Conservation (phyloP, 2,797 vertebrate species). For the Myoxocephalus aenaeus region DNA sequence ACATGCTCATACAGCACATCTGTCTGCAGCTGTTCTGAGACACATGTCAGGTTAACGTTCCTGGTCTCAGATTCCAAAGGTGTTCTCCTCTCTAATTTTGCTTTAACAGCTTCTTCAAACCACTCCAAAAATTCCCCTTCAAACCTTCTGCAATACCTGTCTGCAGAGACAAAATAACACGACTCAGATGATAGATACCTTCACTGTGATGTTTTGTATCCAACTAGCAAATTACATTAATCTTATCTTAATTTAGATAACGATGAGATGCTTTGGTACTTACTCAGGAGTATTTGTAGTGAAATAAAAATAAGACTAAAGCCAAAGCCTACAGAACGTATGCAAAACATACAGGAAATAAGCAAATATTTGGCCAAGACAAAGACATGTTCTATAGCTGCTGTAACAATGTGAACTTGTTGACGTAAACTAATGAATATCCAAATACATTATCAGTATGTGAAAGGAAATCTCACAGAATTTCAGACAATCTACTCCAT, state of each 20-base stretch:
- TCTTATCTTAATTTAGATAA: not conserved
- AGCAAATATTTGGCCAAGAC: slow-evolving; percentile 26
- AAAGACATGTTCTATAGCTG: not conserved
- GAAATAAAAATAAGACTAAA: not conserved
- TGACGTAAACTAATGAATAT: slow-evolving; percentile 59
- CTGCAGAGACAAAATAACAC: slow-evolving; percentile 5
- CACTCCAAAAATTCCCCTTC: not conserved
- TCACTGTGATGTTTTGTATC: not conserved
- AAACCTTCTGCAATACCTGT: not conserved
- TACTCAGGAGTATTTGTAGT: not conserved
- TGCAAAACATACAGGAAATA: slow-evolving; percentile 33
- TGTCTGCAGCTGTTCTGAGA: not conserved
- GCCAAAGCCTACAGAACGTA: not conserved
- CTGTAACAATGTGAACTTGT: slow-evolving; percentile 36
- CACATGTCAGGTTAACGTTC: not conserved
- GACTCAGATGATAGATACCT: not conserved
- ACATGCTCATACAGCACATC: slow-evolving; percentile 13
- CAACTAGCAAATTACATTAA: not conserved
- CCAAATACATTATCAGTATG: slow-evolving; percentile 61
- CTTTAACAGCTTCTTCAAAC: not conserved
- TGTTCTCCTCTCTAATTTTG: slow-evolving; percentile 28
- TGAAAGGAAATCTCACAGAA: slow-evolving; percentile 73
- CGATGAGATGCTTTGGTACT: too few species aligned
- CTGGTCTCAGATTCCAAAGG: slow-evolving; percentile 19
- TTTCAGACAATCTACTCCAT: slow-evolving; percentile 82